Conservation (phyloP, 2,113 vertebrate genomes). For the Tyto alba region DNA sequence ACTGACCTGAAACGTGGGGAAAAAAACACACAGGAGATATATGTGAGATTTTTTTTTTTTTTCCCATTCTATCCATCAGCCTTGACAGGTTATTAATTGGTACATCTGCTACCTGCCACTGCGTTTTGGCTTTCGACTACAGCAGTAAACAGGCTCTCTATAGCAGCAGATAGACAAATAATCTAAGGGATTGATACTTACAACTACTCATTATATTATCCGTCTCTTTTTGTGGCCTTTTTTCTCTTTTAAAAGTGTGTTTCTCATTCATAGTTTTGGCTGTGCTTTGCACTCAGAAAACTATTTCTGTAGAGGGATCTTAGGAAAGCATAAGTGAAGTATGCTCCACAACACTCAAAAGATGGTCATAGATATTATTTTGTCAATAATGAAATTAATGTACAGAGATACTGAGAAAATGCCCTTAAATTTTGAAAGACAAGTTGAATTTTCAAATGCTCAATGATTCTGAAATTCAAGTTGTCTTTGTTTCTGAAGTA, state of each 20-base stretch:
- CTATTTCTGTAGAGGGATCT: background rate
- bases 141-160: slow-evolving; percentile 15
- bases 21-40: background rate
- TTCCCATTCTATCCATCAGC: slow-evolving; percentile 63
- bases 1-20: background rate
- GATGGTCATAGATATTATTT: background rate
- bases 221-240: background rate
- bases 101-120: slow-evolving; percentile 71
- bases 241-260: background rate
- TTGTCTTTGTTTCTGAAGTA: background rate
- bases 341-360: background rate
- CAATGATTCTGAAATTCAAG: background rate
- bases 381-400: background rate
- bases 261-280: background rate
- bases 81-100: slow-evolving; percentile 76
- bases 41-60: background rate
- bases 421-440: background rate
- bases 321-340: background rate
- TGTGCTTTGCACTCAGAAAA: background rate
- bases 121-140: background rate
- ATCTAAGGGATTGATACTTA: background rate
- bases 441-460: background rate
- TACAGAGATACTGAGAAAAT: background rate
- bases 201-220: background rate
- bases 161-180: slow-evolving; percentile 18